Percentiles rank a stretch among this genome's conserved stretches.
phyloP scores from a whole-genome alignment of 2,888 invertebrate species.

The Trilocha varians region DNA sequence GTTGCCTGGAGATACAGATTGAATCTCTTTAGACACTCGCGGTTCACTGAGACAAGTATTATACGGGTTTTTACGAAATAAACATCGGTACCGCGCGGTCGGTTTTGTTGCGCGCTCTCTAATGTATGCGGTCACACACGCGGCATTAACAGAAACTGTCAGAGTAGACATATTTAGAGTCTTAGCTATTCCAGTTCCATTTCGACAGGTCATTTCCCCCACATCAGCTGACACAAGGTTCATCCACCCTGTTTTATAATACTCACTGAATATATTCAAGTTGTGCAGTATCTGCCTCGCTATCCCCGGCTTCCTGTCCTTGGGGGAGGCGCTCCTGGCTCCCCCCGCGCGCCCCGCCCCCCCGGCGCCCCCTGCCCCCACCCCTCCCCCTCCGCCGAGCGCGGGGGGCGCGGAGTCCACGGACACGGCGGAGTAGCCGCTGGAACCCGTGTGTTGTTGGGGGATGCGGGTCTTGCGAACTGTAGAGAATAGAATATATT shows the following conservation, averaged over 20 bases:
- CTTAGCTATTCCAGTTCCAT: too few relatives aligned
- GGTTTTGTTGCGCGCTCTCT: too few relatives aligned
- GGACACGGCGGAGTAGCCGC: slow-evolving; percentile 52
- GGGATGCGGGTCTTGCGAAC: slow-evolving; percentile 47
- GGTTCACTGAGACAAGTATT: too few relatives aligned
- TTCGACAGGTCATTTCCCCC: too few relatives aligned
- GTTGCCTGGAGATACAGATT: slow-evolving; percentile 31
- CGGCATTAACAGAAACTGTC: too few relatives aligned
- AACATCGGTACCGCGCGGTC: too few relatives aligned
- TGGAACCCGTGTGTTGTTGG: slow-evolving; percentile 62
- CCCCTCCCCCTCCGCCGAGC: slow-evolving; percentile 16
- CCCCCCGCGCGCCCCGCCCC: slow-evolving; percentile 17
- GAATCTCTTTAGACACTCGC: not conserved
- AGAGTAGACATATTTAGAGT: too few relatives aligned
- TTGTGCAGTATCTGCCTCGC: slow-evolving; percentile 86
- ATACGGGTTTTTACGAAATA: too few relatives aligned
- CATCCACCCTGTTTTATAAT: too few relatives aligned
- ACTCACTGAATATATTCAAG: slow-evolving; percentile 83
- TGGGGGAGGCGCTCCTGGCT: slow-evolving; percentile 45
- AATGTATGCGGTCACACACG: too few relatives aligned
- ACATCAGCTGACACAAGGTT: too few relatives aligned
- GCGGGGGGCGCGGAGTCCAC: slow-evolving; percentile 22
- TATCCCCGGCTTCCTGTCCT: slow-evolving; percentile 64
- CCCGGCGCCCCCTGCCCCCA: slow-evolving; percentile 5
- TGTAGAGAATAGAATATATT: slow-evolving; percentile 9